A percentile compares a stretch with the other conserved stretches of the same genome.
Conservation (phyloP, 2,888 invertebrate genomes). For the Tortricodes alternella region DNA sequence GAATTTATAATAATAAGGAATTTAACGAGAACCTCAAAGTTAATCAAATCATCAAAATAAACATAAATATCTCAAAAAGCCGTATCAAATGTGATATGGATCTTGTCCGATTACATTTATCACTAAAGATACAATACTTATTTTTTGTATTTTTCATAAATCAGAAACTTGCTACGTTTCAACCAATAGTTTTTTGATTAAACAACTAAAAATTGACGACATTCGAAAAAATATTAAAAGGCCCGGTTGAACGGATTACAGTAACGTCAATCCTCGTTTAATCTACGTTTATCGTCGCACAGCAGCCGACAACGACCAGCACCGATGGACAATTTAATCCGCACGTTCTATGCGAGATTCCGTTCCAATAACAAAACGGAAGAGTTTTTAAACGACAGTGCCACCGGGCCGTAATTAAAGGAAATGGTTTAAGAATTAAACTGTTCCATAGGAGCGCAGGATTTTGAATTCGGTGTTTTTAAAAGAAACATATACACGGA, state of each 20-base stretch:
- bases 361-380: slow-evolving; percentile 52
- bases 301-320: slow-evolving; percentile 62
- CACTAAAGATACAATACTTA: too few species aligned
- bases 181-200: neutral
- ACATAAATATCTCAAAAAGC: too few species aligned
- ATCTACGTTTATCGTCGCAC: slow-evolving; percentile 73
- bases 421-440: slow-evolving; percentile 4
- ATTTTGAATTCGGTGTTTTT: neutral
- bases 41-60: too few species aligned
- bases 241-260: slow-evolving; percentile 48
- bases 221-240: slow-evolving; percentile 45
- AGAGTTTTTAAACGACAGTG: slow-evolving; percentile 31
- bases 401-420: slow-evolving; percentile 14
- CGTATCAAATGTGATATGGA: too few species aligned
- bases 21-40: too few species aligned
- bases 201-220: slow-evolving; percentile 33
- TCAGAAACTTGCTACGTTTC: too few species aligned
- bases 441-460: neutral
- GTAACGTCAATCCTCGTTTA: slow-evolving; percentile 64
- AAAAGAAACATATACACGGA: too few species aligned
- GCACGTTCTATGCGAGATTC: slow-evolving; percentile 40
- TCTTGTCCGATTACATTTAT: too few species aligned
- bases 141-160: too few species aligned
- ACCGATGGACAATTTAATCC: slow-evolving; percentile 70
- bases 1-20: neutral